Evolutionary conservation across 2,888 invertebrate genomes (phyloP).

Genomic region (Argyra leucocephala): DNA sequence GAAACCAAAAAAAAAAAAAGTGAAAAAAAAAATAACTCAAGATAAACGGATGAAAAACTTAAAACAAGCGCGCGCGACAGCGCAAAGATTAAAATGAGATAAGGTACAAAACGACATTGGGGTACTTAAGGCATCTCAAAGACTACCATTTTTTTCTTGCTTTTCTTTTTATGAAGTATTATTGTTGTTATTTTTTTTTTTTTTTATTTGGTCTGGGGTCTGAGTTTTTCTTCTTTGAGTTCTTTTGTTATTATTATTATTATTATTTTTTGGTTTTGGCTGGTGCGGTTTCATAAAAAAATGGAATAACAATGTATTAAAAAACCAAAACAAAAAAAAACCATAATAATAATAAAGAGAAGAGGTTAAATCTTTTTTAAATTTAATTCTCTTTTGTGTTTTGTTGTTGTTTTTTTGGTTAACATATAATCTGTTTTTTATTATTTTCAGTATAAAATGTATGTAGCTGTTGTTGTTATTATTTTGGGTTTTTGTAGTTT

Average conservation of each 20-base stretch:
- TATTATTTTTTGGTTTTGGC: background rate
- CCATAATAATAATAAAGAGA: background rate
- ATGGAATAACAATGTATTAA: background rate
- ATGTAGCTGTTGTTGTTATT: background rate
- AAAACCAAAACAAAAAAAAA: background rate
- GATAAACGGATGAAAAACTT: background rate
- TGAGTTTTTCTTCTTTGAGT: background rate
- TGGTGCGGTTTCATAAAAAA: slow-evolving; percentile 5
- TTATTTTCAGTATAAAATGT: slow-evolving; percentile 2
- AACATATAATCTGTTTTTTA: slow-evolving; percentile 3
- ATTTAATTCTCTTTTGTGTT: no score
- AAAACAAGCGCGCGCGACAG: slow-evolving; percentile 6
- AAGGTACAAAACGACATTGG: slow-evolving; percentile 6
- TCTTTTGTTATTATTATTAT: background rate
- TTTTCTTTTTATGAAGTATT: background rate
- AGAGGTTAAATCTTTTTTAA: slow-evolving; percentile 6
- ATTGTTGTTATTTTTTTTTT: background rate
- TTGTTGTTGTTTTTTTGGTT: background rate
- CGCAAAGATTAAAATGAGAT: background rate
- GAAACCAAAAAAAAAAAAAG: background rate
- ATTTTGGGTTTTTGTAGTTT: slow-evolving; percentile 6
- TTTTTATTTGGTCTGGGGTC: background rate
- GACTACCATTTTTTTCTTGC: background rate
- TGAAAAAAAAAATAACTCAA: background rate
- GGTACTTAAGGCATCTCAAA: slow-evolving; percentile 4